phyloP scores from a whole-genome alignment of 2,888 invertebrate species.

The Euclidia mi region DNA sequence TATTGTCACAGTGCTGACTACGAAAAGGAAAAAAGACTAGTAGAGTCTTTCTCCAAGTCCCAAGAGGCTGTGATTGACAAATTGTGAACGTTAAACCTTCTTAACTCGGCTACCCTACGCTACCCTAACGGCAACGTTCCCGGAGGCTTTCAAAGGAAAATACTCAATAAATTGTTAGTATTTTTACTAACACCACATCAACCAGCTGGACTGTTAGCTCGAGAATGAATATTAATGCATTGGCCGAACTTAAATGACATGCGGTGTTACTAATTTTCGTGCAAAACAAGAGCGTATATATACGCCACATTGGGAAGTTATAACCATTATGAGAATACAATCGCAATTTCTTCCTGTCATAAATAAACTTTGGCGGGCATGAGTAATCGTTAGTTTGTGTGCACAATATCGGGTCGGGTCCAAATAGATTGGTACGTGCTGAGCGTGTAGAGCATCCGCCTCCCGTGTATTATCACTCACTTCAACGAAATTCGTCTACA shows the following conservation, averaged over 20 bases:
- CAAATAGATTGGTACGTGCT: conserved; percentile 87
- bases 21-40: conserved; percentile 25
- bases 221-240: conserved; percentile 13
- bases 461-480: conserved; percentile 60
- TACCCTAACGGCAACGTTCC: conserved; percentile 40
- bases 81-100: conserved; percentile 56
- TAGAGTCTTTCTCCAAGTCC: conserved; percentile 49
- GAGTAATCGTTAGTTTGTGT: conserved; percentile 87
- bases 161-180: conserved; percentile 14
- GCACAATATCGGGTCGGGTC: conserved; percentile 83
- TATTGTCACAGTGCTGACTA: conserved; percentile 15
- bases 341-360: conserved; percentile 89
- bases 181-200: conserved; percentile 1
- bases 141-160: conserved; percentile 38
- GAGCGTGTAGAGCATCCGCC: conserved; percentile 66
- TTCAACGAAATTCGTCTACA: conserved; percentile 80
- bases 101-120: conserved; percentile 46
- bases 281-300: conserved; percentile 48
- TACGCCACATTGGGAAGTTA: conserved; percentile 81
- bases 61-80: conserved; percentile 59
- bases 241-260: conserved; percentile 8
- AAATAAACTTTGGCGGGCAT: conserved; percentile 85
- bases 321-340: conserved; percentile 86
- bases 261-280: conserved; percentile 41
- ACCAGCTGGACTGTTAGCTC: background rate